Evolutionary conservation across 2,797 vertebrate genomes (phyloP), one percentile per base, ranked within the genome.

Genomic region (Telmatherina bonti): DNA sequence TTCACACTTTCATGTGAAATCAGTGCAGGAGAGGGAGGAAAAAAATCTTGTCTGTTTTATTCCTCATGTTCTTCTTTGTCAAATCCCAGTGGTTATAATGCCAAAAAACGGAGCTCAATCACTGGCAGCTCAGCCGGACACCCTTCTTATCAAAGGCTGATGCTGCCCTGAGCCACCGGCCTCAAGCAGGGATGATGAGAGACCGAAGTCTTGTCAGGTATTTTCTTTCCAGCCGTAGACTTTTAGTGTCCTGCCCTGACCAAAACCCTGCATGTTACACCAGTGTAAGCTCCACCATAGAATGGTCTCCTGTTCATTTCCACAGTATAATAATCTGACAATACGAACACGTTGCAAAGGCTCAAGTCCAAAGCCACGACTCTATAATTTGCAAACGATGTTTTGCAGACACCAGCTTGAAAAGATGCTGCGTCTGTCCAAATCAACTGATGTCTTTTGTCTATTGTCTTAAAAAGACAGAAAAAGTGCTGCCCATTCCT

Each of bases 351-450:
- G 16, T 58, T 24, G 35, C 29, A 51, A 9, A 49, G 65, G 43
- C 29, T 33, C 15, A 0, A 11, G 10, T 67, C 11, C 24, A n/a
- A 18, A 67, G 49, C 33, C 1, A 16, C 54, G 70, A 72, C 59
- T 74, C 27, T 52, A 65, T 57, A 59, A 72, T 49, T 45, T 16
- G 8, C 53, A 72, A 70, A 70, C 53, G 69, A 76, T 61, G 49
- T 63, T 53, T 47, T 54, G 47, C 68, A 61, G 22, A 53, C 55
- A 67, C 74, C 76, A 78, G 41, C 31, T 57, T 27, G 49, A 67
- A 49, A 11, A 66, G 70, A 66, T 49, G 47, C 15, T n/a, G 29
- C 33, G 58, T 67, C 22, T 56, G 68, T 29, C 74, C 26, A 55
- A 76, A 60, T 74, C 62, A 63, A 60, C 36, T 68, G n/a, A 7